Evolutionary conservation across 2,113 vertebrate genomes (phyloP).

Genomic region (Zosterops lateralis): DNA sequence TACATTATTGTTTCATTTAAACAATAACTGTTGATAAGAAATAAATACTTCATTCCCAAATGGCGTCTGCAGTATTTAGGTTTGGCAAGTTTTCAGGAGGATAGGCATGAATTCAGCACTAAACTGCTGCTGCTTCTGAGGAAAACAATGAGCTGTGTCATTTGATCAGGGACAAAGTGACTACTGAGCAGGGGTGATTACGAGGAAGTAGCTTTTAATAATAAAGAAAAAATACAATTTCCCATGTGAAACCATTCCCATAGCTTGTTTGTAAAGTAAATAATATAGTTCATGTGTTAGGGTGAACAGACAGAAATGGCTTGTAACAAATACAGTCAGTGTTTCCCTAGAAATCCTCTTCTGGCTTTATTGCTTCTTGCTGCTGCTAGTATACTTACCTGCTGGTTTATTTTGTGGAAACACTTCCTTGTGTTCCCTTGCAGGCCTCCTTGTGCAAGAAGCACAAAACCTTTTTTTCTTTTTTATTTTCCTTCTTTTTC

Average conservation of each 20-base stretch:
- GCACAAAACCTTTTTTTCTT: too few relatives aligned
- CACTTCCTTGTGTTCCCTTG: not conserved
- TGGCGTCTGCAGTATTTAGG: not conserved
- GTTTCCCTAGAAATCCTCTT: not conserved
- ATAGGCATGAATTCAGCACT: not conserved
- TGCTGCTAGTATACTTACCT: not conserved
- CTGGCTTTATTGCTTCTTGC: not conserved
- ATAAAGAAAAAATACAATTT: not conserved
- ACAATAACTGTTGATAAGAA: not conserved
- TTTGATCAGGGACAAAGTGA: not conserved
- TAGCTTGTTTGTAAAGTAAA: not conserved
- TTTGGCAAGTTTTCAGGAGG: conserved; percentile 21
- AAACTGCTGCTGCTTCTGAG: not conserved
- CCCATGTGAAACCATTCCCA: not conserved
- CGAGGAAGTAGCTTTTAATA: not conserved
- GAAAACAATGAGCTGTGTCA: conserved; percentile 19
- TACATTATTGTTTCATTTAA: conserved; percentile 20
- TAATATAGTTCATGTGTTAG: not conserved
- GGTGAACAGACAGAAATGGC: not conserved
- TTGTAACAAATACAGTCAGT: not conserved
- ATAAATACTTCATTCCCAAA: conserved; percentile 10
- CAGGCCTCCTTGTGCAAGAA: not conserved
- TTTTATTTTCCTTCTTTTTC: accelerated
- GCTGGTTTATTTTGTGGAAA: not conserved
- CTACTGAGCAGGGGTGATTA: not conserved